Percentiles rank a stretch among this genome's conserved stretches.
Evolutionary conservation across 2,888 invertebrate species (phyloP).

Genomic region (Selenia dentaria): DNA sequence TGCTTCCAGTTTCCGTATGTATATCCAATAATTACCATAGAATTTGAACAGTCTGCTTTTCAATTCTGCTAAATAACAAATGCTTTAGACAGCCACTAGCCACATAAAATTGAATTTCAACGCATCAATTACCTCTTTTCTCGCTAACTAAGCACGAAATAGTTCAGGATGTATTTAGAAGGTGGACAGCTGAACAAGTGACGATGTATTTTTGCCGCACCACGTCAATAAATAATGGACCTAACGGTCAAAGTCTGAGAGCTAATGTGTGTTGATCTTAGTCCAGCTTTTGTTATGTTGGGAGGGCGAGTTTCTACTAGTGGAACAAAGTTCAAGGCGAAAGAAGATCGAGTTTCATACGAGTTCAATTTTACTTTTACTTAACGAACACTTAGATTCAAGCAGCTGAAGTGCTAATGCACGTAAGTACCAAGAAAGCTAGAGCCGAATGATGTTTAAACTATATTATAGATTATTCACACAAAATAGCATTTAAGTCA

Average conservation of each 20-base stretch:
- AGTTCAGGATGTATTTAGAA: constrained; percentile 22
- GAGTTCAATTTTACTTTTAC: constrained; percentile 22
- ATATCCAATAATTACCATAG: no score
- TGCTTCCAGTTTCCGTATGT: no score
- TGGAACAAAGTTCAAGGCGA: not conserved
- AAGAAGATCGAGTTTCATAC: constrained; percentile 15
- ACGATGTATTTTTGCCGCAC: constrained; percentile 72
- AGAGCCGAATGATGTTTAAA: no score
- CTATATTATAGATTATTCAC: no score
- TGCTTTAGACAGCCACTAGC: not conserved
- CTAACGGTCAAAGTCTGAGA: constrained; percentile 65
- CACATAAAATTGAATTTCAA: constrained; percentile 16
- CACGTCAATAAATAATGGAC: constrained; percentile 73
- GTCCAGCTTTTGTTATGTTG: constrained; percentile 56
- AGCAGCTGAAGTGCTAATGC: no score
- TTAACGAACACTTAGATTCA: no score
- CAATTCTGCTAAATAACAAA: not conserved
- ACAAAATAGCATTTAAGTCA: no score
- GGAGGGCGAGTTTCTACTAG: constrained; percentile 43
- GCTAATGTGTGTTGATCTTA: constrained; percentile 77
- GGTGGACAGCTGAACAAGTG: constrained; percentile 40
- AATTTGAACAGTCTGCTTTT: no score
- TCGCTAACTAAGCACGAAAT: constrained; percentile 4
- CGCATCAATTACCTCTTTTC: constrained; percentile 29
- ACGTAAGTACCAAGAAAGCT: no score